Evolutionary conservation across 2,888 invertebrate species (phyloP).

Genomic region (Globia sparganii): DNA sequence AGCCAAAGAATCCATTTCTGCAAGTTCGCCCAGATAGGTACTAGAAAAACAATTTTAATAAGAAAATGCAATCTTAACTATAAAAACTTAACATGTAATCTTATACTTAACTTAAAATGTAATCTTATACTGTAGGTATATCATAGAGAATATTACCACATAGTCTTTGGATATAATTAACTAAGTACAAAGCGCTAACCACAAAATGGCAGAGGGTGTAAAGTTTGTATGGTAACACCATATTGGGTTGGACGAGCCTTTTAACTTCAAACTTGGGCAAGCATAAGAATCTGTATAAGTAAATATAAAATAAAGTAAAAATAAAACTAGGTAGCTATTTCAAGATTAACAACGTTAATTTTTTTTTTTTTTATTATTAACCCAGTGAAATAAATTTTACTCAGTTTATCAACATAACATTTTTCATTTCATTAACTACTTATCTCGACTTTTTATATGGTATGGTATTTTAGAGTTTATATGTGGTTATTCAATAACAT

Average conservation of each 20-base stretch:
- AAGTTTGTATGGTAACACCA: not conserved
- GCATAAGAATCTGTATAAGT: not conserved
- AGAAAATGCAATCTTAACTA: not conserved
- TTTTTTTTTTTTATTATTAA: too few relatives aligned
- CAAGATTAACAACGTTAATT: too few relatives aligned
- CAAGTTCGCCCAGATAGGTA: constrained; percentile 2
- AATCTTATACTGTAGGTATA: too few relatives aligned
- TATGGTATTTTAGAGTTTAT: not conserved
- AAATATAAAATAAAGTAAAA: not conserved
- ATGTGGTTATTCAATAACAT: too few relatives aligned
- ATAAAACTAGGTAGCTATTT: too few relatives aligned
- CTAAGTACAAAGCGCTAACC: not conserved
- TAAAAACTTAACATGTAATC: too few relatives aligned
- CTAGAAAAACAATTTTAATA: constrained; percentile 31
- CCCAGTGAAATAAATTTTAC: not conserved
- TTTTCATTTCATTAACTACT: not conserved
- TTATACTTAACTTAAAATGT: too few relatives aligned
- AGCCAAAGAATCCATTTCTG: constrained; percentile 20
- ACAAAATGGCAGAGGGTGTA: not conserved
- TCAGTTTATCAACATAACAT: not conserved
- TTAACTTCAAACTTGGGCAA: not conserved
- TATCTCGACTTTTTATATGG: not conserved
- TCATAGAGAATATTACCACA: too few relatives aligned
- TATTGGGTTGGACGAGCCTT: too few relatives aligned
- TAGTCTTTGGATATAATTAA: not conserved